Conservation (phyloP, 2,888 invertebrate genomes). For the Xestia xanthographa region DNA sequence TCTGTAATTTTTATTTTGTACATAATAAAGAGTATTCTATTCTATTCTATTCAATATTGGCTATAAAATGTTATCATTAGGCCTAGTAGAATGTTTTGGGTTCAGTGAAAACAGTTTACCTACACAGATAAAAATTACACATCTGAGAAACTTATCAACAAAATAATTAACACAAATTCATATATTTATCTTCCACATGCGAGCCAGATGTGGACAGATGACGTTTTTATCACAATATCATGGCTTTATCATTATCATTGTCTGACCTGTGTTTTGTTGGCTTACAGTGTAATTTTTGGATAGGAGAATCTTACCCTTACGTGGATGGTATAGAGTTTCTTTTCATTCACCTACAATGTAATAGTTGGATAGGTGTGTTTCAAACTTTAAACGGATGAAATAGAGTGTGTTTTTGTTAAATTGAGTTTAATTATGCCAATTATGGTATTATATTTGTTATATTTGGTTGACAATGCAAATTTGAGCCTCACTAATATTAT, state of each 20-base stretch:
- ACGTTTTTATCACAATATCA: slow-evolving; percentile 38
- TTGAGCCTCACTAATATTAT: background rate
- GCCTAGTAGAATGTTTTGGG: background rate
- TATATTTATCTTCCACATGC: slow-evolving; percentile 42
- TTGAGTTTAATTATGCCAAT: slow-evolving; percentile 19
- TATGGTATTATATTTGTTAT: background rate
- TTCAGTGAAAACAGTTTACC: background rate
- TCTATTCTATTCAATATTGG: too few relatives aligned
- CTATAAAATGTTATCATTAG: background rate
- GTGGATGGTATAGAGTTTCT: background rate
- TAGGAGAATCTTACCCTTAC: slow-evolving; percentile 12
- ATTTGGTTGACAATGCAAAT: background rate
- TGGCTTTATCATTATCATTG: slow-evolving; percentile 37
- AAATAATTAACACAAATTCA: slow-evolving; percentile 7
- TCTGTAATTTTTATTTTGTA: too few relatives aligned
- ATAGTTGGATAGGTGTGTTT: background rate
- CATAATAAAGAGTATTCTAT: too few relatives aligned
- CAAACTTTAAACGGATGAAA: background rate
- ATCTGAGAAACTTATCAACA: slow-evolving; percentile 29
- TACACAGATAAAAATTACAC: background rate
- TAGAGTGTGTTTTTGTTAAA: slow-evolving; percentile 23
- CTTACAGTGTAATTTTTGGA: slow-evolving; percentile 3
- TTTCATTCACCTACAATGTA: slow-evolving; percentile 6
- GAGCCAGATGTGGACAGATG: slow-evolving; percentile 50
- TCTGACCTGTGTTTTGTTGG: slow-evolving; percentile 43